phyloP scores from a whole-genome alignment of 2,797 vertebrate species.

The Helicolenus hilgendorfi region DNA sequence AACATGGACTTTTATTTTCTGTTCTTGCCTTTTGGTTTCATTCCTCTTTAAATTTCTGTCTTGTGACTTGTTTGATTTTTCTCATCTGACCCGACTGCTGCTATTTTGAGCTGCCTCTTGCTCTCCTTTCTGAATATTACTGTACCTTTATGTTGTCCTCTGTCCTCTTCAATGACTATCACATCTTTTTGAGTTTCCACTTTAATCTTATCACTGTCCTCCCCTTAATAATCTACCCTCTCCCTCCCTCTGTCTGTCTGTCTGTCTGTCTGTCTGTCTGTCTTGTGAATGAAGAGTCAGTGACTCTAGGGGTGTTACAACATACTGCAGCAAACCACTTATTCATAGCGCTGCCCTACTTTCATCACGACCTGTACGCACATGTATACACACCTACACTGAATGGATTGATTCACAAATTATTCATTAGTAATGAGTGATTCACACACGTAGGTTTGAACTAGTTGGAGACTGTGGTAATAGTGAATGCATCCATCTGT shows the following conservation, averaged over 20 bases:
- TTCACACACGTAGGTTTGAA: slow-evolving; percentile 12
- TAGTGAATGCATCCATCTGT: not conserved
- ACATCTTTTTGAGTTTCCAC: slow-evolving; percentile 24
- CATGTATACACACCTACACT: slow-evolving; percentile 11
- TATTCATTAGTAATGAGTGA: slow-evolving; percentile 10
- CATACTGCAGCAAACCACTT: slow-evolving; percentile 70
- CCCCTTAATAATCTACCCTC: not conserved
- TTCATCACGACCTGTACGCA: slow-evolving; percentile 41
- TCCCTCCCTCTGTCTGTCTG: not conserved
- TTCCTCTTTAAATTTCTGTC: slow-evolving; percentile 20
- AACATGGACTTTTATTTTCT: not conserved
- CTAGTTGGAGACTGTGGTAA: not conserved
- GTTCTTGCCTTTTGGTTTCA: not conserved
- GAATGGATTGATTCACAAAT: slow-evolving; percentile 44
- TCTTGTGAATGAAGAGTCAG: slow-evolving; percentile 58
- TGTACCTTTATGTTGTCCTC: slow-evolving; percentile 28
- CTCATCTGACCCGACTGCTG: slow-evolving; percentile 50
- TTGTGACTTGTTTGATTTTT: slow-evolving; percentile 33
- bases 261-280: not conserved
- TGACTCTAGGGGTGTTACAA: slow-evolving; percentile 59
- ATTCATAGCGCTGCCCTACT: slow-evolving; percentile 61
- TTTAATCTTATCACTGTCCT: slow-evolving; percentile 17
- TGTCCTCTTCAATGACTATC: slow-evolving; percentile 27
- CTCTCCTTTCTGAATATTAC: slow-evolving; percentile 41
- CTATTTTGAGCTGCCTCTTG: slow-evolving; percentile 54